Base-by-base conservation (phyloP, 2,888 invertebrate genomes). In the Hanleya hanleyi region DNA sequence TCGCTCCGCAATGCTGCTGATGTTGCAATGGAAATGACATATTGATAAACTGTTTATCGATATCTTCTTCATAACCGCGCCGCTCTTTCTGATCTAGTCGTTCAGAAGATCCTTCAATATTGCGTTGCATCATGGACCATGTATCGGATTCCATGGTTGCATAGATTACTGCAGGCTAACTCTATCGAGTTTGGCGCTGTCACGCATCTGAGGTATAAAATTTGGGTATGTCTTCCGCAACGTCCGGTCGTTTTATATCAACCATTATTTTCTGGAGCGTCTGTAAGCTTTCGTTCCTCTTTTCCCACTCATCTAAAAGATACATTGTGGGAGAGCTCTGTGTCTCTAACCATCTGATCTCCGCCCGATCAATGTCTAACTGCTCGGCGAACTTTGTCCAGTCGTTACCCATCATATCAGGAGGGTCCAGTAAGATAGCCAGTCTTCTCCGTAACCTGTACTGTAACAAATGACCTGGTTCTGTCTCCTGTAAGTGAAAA, bases 381-480 rank as follows among this genome's bases (percentile, higher is more conserved):
- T 74, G 73, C 9, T 76, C 76, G 1, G 82, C 82, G 9, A 82
- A 47, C n/a, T 62, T 62, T n/a, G 67, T 70, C 77, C 78, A 82
- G 72, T 81, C 78, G 1, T 75, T 51, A 32, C 74, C 75, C 32
- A 71, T 49, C 5, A 67, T 68, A 32, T 38, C 35, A 12, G 36
- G 15, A 67, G 77, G 77, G 36, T 81, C 80, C 12, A 81, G 72
- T 2, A 78, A 38, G 29, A 81, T 70, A 6, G 71, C 47, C 18
- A 80, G 57, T 36, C 74, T 73, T n/a, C 72, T 64, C 12, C 74
- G 64, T 9, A 79, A 50, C 9, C 77, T 72, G 38, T 7, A n/a
- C n/a, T 18, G 47, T 18, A 47, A n/a, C 47, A 47, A 47, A 1
- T 22, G n/a, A 47, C n/a, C 22, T 2, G 47, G 22, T 1, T n/a